Percentiles rank a stretch among this genome's conserved stretches.
These are phyloP conservation scores for Cheirogaleus major DNA, from an alignment of 2,797 vertebrate species.

Conservation along the genomic window DNA sequence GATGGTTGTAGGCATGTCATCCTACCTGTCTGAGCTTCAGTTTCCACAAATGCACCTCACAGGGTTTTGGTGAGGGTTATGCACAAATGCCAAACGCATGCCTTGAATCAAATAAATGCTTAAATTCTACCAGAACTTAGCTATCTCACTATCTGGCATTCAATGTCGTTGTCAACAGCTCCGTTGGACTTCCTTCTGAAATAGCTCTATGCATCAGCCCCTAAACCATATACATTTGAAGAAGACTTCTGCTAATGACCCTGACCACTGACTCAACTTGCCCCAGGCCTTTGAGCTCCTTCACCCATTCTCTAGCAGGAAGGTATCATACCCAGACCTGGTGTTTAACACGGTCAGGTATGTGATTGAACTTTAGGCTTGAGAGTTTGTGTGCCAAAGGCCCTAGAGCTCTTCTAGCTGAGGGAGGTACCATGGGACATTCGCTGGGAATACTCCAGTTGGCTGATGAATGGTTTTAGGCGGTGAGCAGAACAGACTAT, in stretches of 20 bases:
- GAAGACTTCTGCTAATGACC: background rate
- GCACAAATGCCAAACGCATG: background rate
- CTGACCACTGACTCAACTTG: background rate
- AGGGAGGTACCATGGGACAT: background rate
- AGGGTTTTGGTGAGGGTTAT: too few relatives aligned
- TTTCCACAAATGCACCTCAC: background rate
- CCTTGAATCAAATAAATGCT: background rate
- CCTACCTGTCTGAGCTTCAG: background rate
- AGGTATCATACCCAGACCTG: background rate
- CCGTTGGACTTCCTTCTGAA: background rate
- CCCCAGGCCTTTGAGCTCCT: background rate
- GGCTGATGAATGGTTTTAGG: background rate
- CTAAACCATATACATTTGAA: background rate
- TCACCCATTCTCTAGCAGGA: background rate
- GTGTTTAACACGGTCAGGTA: background rate
- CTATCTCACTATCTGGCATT: background rate
- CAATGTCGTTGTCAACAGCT: background rate
- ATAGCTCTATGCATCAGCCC: background rate
- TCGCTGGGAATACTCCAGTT: background rate
- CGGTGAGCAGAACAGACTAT: background rate
- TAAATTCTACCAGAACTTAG: background rate
- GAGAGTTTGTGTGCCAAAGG: background rate
- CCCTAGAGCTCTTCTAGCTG: background rate
- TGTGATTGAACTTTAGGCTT: background rate
- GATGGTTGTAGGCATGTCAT: background rate